Base-by-base conservation (phyloP, 2,113 vertebrate genomes). In the Strigops habroptila region DNA sequence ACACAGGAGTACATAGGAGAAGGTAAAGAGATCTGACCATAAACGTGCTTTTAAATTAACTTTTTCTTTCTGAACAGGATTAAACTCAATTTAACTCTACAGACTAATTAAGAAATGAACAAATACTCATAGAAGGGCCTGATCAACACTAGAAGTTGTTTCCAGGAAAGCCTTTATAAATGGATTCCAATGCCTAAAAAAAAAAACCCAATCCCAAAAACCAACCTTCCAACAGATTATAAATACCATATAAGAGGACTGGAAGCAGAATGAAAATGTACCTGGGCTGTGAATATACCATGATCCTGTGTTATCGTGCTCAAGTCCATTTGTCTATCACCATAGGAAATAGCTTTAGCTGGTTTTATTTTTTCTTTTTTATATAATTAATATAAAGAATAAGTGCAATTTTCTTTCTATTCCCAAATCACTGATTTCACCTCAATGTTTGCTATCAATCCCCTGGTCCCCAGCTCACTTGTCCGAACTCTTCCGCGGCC, bases 401-500 rank as follows among this genome's bases (percentile, higher is more conserved):
- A 98, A 98, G 99, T 99, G 99, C 98, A 99, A 99, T 96, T 96
- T 92, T 37, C 71, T 93, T 86, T 85, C 90, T 92, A 28, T 78
- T 76, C 90, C 90, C 64, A 84, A 88, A 91, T 51, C 75, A 68
- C 81, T 5, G 52, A 70, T 55, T 88, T 78, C 67, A 85, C 77
- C 90, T 90, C 59, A 77, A 92, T 33, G 86, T 82, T 86, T 33
- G 75, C 88, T 68, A 41, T 48, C 73, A 51, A 31, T 84, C 15
- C 63, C 33, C 82, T 14, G 10, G 12, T 37, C 82, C 82, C 14
- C 0, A 63, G 49, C 77, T 99, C 98, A 99, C 97, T 99, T 99
- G 49, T 99, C 99, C 0, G 99, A 99, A 91, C 98, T 99, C 95
- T 99, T 99, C 65, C 99, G 98, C 0, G 99, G 99, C 27, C 99